Base-by-base conservation (phyloP, 2,888 invertebrate species). In the Crossocerus cetratus region DNA sequence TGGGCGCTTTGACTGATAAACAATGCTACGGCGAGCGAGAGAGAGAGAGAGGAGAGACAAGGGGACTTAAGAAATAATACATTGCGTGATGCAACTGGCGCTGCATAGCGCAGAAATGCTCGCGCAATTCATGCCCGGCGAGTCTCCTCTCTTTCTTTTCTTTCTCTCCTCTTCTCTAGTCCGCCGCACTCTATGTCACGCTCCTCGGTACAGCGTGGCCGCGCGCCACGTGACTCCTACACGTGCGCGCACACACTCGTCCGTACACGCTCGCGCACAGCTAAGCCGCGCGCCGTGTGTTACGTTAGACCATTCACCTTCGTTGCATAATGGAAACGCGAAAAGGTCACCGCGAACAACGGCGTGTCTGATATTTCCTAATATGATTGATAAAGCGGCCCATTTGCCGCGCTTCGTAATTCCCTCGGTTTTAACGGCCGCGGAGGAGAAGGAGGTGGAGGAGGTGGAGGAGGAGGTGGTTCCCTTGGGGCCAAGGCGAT, bases 231-330 rank as follows among this genome's bases (percentile, higher is more conserved):
- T 82, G 82, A 82, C 82, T 78, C 72, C 78, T 74, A 82, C 82
- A 82, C 82, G 82, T 82, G 82, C 82, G 74, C 42, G 32, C 32
- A 32, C 32, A 32, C 32, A 32, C 11, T 11, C 11, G 0, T 32
- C 5, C 8, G 32, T 32, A 32, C 3, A 23, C 23, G 11, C 32
- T 8, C 4, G 11, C 32, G 11, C 32, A 32, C 32, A 23, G 4
- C 23, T 3, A 4, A 23, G 23, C 2, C 23, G 16, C 3, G 16
- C 72, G 75, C 78, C 61, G 43, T 42, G 68, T 80, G 74, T 78
- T 82, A 78, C 73, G 80, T 75, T 74, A 82, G 82, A 82, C 82
- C 82, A 63, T 82, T 82, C 82, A 82, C 82, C 82, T 82, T 82
- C 82, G 77, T 82, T 82, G 82, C 82, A 82, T 82, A 82, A 82